phyloP scores from a whole-genome alignment of 2,797 vertebrate genomes.

The Macroramphosus scolopax region DNA sequence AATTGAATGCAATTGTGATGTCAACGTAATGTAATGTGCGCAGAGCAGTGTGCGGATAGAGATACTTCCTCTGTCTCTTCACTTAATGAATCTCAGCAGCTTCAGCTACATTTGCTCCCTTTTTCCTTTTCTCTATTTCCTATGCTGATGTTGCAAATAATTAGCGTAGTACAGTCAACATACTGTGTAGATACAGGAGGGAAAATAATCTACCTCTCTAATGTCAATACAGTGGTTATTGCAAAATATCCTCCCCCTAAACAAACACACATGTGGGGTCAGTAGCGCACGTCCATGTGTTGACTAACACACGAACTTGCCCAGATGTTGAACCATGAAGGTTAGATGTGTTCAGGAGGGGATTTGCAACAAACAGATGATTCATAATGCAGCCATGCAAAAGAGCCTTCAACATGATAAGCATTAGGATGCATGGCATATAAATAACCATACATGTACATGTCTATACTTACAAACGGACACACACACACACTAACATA shows the following conservation, averaged over 20 bases:
- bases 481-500: constrained; percentile 8
- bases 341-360: constrained; percentile 58
- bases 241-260: neutral
- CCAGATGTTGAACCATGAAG: constrained; percentile 59
- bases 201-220: no score
- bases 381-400: constrained; percentile 59
- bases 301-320: constrained; percentile 53
- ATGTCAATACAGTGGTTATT: no score
- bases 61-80: constrained; percentile 5
- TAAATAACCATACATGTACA: constrained; percentile 4
- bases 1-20: constrained; percentile 56
- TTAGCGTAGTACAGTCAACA: neutral
- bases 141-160: constrained; percentile 3
- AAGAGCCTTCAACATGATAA: constrained; percentile 36
- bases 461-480: neutral
- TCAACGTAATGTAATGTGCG: constrained; percentile 30
- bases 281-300: constrained; percentile 23
- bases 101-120: neutral
- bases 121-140: neutral
- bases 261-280: constrained; percentile 8
- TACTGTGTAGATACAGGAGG: no score
- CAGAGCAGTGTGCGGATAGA: constrained; percentile 6
- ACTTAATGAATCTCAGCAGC: constrained; percentile 6
- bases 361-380: constrained; percentile 60
- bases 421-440: constrained; percentile 17